Evolutionary conservation across 2,113 vertebrate genomes (phyloP).

Genomic region (Camelus dromedarius): DNA sequence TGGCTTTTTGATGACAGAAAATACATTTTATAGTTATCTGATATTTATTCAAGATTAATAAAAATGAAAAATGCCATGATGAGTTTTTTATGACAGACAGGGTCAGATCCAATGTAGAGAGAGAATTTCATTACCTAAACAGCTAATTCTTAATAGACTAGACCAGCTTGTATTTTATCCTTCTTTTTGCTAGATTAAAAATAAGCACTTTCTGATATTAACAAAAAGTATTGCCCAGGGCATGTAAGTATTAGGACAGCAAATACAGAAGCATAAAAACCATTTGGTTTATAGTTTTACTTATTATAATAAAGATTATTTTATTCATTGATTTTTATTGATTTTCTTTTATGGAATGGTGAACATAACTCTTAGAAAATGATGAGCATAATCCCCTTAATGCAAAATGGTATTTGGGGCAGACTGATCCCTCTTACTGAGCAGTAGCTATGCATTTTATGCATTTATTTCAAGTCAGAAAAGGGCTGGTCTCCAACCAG

Average conservation of each 20-base stretch:
- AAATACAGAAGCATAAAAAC: background rate
- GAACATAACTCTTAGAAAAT: background rate
- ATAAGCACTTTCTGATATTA: background rate
- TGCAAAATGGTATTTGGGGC: background rate
- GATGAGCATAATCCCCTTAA: background rate
- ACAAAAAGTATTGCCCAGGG: background rate
- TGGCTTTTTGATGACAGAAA: background rate
- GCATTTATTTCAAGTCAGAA: background rate
- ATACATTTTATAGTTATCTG: background rate
- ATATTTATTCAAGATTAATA: slow-evolving; percentile 19
- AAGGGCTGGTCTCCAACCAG: background rate
- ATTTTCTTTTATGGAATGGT: background rate
- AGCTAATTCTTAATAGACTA: background rate
- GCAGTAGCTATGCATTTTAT: background rate
- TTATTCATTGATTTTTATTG: background rate
- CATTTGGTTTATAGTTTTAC: background rate
- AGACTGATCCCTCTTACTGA: background rate
- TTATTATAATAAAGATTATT: background rate
- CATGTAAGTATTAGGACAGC: background rate
- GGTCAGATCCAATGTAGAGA: background rate
- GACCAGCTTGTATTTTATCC: background rate
- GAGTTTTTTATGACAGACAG: background rate
- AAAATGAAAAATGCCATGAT: background rate
- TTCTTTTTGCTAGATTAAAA: background rate
- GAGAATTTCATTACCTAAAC: background rate